Percentiles rank a stretch among this genome's conserved stretches.
Conservation (phyloP, 1,140 invertebrate species). For the Campoletis sonorensis region DNA sequence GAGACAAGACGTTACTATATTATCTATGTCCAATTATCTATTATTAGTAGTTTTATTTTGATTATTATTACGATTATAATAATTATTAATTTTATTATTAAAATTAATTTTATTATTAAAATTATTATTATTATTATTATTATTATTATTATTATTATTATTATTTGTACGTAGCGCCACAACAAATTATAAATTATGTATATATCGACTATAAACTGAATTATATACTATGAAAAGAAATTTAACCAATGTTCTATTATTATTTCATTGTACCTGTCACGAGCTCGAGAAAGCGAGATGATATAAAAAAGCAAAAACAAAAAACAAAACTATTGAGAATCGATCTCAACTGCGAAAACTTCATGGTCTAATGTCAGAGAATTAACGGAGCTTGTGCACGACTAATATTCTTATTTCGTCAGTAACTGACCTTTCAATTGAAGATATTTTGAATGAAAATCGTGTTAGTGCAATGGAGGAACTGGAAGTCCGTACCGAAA, state of each 20-base stretch:
- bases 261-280: too few species aligned
- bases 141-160: slow-evolving; percentile 57
- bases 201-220: slow-evolving; percentile 62
- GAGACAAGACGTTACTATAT: slow-evolving; percentile 53
- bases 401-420: too few species aligned
- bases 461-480: not conserved
- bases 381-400: too few species aligned
- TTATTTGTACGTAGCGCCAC: slow-evolving; percentile 60
- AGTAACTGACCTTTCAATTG: too few species aligned
- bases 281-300: too few species aligned
- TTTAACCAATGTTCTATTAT: not conserved
- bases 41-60: slow-evolving; percentile 55
- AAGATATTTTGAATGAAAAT: not conserved
- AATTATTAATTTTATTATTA: too few species aligned
- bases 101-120: slow-evolving; percentile 54
- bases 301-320: not conserved
- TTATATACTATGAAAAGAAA: slow-evolving; percentile 45
- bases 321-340: not conserved
- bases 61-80: too few species aligned
- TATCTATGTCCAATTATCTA: slow-evolving; percentile 50
- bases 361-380: not conserved
- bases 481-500: not conserved
- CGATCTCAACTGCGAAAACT: not conserved
- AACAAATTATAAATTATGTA: slow-evolving; percentile 72
- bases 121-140: slow-evolving; percentile 57